A percentile compares a stretch with the other conserved stretches of the same genome.
phyloP scores from a whole-genome alignment of 2,797 vertebrate genomes.

The Hydrocynus forskahlii region DNA sequence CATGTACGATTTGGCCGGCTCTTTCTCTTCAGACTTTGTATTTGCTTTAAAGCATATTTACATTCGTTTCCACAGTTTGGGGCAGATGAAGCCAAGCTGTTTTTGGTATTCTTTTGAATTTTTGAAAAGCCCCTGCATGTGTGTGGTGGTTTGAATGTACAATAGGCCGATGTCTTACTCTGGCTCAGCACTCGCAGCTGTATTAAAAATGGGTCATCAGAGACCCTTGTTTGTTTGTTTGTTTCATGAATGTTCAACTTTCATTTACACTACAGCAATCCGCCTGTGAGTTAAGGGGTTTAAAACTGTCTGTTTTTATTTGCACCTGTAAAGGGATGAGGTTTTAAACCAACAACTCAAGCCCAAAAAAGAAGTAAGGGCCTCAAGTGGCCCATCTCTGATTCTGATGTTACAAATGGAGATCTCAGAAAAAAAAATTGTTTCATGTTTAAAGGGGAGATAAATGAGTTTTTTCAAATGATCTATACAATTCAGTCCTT shows the following conservation, averaged over 20 bases:
- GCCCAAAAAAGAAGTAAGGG: not conserved
- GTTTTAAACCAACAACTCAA: not conserved
- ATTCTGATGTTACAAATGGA: not conserved
- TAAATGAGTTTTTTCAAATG: no score
- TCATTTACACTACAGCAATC: slow-evolving; percentile 24
- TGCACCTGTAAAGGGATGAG: slow-evolving; percentile 13
- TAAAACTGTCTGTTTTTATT: slow-evolving; percentile 24
- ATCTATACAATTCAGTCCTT: no score
- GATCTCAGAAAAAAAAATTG: not conserved
- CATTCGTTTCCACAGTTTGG: slow-evolving; percentile 51
- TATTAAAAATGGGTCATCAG: slow-evolving; percentile 38
- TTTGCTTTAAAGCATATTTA: slow-evolving; percentile 42
- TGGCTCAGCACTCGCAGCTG: slow-evolving; percentile 25
- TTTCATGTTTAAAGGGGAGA: not conserved
- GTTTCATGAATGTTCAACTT: slow-evolving; percentile 37
- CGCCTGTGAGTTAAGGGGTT: not conserved
- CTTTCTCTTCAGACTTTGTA: slow-evolving; percentile 1
- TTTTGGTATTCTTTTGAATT: slow-evolving; percentile 36
- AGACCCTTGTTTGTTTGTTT: slow-evolving; percentile 2
- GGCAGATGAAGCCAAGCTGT: slow-evolving; percentile 28
- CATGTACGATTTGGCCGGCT: slow-evolving; percentile 29
- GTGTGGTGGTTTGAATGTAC: slow-evolving; percentile 33
- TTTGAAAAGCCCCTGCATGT: slow-evolving; percentile 4
- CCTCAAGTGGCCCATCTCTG: not conserved
- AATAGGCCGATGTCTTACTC: slow-evolving; percentile 2